These are phyloP conservation scores for Eulemur mongoz DNA, from an alignment of 2,797 vertebrate species.

Conservation along the genomic window DNA sequence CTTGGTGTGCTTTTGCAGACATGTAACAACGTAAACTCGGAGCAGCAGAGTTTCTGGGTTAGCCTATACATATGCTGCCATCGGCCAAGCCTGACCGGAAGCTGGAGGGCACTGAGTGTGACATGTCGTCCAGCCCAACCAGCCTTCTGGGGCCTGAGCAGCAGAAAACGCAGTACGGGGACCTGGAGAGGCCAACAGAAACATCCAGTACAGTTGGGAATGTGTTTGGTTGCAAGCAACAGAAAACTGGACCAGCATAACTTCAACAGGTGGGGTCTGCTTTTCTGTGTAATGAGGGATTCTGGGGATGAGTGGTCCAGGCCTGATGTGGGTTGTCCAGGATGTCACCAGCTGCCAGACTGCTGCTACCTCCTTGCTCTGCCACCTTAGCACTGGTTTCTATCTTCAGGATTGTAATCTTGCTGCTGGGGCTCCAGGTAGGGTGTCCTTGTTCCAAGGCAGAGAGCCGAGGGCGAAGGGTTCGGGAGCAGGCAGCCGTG, in stretches of 20 bases:
- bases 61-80: background rate
- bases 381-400: background rate
- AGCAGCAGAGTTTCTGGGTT: background rate
- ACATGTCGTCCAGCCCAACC: background rate
- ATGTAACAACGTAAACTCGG: rapidly evolving
- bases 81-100: background rate
- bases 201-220: background rate
- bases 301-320: too few relatives aligned
- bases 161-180: background rate
- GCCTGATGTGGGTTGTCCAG: background rate
- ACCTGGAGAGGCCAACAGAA: background rate
- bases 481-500: background rate
- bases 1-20: background rate
- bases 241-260: background rate
- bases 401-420: background rate
- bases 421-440: background rate
- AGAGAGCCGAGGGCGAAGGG: background rate
- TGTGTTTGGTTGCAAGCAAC: background rate
- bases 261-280: background rate
- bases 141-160: background rate
- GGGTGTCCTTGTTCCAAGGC: background rate
- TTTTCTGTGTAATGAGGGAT: background rate
- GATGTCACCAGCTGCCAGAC: background rate
- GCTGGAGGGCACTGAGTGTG: too few relatives aligned
- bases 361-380: background rate